Conservation (phyloP, 2,797 vertebrate genomes). For the Strix occidentalis region DNA sequence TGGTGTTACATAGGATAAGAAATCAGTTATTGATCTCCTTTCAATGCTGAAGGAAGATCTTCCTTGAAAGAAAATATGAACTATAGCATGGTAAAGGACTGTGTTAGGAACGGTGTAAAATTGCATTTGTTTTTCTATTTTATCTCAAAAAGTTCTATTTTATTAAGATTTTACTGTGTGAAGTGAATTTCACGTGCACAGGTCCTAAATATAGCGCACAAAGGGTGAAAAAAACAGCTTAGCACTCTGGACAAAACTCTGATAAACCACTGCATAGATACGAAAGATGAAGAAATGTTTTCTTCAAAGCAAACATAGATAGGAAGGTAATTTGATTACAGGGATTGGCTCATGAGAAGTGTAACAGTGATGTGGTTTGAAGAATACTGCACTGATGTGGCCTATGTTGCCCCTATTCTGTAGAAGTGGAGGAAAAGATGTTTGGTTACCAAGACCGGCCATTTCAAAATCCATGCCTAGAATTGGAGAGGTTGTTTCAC, state of each 20-base stretch:
- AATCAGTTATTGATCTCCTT: not conserved
- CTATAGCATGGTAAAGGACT: not conserved
- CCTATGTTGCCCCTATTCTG: not conserved
- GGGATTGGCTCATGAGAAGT: not conserved
- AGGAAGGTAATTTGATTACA: not conserved
- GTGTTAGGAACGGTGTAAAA: not conserved
- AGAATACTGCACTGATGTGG: not conserved
- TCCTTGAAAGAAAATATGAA: not conserved
- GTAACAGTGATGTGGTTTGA: not conserved
- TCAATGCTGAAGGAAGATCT: constrained; percentile 11
- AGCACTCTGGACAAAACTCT: not conserved
- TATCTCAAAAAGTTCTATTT: not conserved
- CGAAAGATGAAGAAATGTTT: not conserved
- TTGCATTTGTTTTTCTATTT: not conserved
- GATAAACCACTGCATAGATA: not conserved
- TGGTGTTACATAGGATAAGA: not conserved
- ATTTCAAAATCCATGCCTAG: not conserved
- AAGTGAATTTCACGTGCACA: not conserved
- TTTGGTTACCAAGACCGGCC: not conserved
- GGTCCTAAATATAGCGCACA: not conserved
- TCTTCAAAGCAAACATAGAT: not conserved
- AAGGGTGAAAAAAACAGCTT: not conserved
- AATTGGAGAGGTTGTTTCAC: not conserved
- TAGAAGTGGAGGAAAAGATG: not conserved
- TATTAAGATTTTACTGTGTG: not conserved